Base-by-base conservation (phyloP, 1,140 invertebrate species). In the Battus philenor region DNA sequence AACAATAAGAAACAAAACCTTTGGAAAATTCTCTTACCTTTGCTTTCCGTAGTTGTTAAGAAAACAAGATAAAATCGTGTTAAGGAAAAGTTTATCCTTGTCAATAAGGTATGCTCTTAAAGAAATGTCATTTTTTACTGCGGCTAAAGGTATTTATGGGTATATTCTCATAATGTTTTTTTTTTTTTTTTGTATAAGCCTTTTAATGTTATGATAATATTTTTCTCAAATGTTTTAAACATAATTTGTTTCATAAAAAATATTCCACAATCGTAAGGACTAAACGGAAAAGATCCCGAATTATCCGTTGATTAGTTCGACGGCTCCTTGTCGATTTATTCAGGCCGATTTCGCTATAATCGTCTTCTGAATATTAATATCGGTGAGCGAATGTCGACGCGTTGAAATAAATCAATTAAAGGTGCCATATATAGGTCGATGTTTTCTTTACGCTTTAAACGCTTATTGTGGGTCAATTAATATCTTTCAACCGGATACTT, bases 301-400 rank as follows among this genome's bases (percentile, higher is more conserved):
- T 38, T 38, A 38, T 38, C 34, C 4, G 26, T 38, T 38, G 34
- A 38, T 38, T 38, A 38, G 34, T 38, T 38, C 26, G 20, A 38
- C 34, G 20, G 20, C 12, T 4, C 5, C 6, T 10, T 11, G 34
- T 13, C 34, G 11, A 11, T 38, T 26, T 38, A 38, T 38, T 38
- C 34, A 38, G 34, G 34, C 10, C 34, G 34, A 38, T 38, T 38
- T 38, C 34, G 34, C 34, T 38, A 1, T 11, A 38, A 13, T 22
- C 34, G 34, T 15, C 6, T 15, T 24, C 20, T 4, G 34, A 38
- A 38, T 38, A 38, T 38, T 38, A 38, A 38, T 24, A 38, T 20
- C 15, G 11, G 34, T 9, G 20, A 26, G n/a, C n/a, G n/a, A 24
- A 20, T 5, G 10, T 12, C 11, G 34, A 26, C 34, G 20, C 20